A percentile compares a stretch with the other conserved stretches of the same genome.
These are phyloP conservation scores for Theretra japonica DNA, from an alignment of 2,888 invertebrate species.

Conservation along the genomic window DNA sequence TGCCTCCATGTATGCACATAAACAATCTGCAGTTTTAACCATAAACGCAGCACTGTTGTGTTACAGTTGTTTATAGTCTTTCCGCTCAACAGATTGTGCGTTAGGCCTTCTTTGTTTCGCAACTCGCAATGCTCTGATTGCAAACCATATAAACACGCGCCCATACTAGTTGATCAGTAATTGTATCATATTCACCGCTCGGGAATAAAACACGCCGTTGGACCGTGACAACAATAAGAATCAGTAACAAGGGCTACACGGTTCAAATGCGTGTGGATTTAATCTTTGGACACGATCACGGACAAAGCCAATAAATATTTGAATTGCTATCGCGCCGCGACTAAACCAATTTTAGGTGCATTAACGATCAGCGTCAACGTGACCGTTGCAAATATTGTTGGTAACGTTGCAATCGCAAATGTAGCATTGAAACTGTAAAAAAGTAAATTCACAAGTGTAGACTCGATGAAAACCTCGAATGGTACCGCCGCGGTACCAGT, in stretches of 20 bases:
- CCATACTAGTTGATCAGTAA: slow-evolving; percentile 59
- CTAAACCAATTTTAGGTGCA: slow-evolving; percentile 44
- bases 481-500: slow-evolving; percentile 64
- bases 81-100: slow-evolving; percentile 73
- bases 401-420: slow-evolving; percentile 52
- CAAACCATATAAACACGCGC: slow-evolving; percentile 66
- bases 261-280: neutral
- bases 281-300: slow-evolving; percentile 39
- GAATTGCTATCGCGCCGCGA: neutral
- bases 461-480: slow-evolving; percentile 60
- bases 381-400: slow-evolving; percentile 54
- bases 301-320: neutral
- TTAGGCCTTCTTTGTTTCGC: slow-evolving; percentile 76
- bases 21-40: slow-evolving; percentile 1
- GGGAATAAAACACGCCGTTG: neutral
- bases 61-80: slow-evolving; percentile 58
- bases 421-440: slow-evolving; percentile 72
- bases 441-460: slow-evolving; percentile 61
- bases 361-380: slow-evolving; percentile 59
- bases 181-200: slow-evolving; percentile 55
- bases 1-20: neutral
- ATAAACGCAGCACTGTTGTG: slow-evolving; percentile 13
- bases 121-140: slow-evolving; percentile 81
- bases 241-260: neutral
- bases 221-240: slow-evolving; percentile 11